Percentiles rank a stretch among this genome's conserved stretches.
Evolutionary conservation across 2,888 invertebrate species (phyloP).

Genomic region (Nezara viridula): DNA sequence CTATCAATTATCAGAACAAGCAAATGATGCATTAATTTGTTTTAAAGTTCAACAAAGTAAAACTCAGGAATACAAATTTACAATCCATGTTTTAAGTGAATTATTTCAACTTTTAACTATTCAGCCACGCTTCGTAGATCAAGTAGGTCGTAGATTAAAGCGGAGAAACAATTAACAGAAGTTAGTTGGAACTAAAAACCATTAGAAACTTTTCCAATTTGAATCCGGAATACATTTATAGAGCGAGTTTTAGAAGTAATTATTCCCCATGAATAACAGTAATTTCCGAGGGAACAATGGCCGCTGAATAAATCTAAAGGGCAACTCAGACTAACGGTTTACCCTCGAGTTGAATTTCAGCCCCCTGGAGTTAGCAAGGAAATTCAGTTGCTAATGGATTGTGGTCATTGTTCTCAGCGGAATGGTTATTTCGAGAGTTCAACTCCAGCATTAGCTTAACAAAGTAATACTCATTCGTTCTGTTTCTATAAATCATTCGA

Average conservation of each 20-base stretch:
- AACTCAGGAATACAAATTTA: neutral
- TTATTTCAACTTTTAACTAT: neutral
- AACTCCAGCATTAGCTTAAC: neutral
- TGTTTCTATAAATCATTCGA: no score
- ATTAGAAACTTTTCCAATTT: slow-evolving; percentile 44
- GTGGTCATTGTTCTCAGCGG: neutral
- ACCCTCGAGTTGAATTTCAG: neutral
- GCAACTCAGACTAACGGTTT: neutral
- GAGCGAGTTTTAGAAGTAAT: slow-evolving; percentile 45
- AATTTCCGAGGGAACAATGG: slow-evolving; percentile 2
- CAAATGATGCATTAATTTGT: no score
- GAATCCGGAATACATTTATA: slow-evolving; percentile 37
- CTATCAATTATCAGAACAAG: no score
- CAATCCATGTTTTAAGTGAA: neutral
- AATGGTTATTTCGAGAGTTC: neutral
- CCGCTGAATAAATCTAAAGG: slow-evolving; percentile 2
- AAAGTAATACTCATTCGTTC: neutral
- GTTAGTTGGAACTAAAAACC: neutral
- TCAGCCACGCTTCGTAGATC: neutral
- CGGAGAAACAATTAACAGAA: slow-evolving; percentile 34
- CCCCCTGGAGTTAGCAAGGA: neutral
- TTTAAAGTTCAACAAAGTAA: no score
- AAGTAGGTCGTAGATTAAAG: neutral
- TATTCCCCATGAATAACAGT: slow-evolving; percentile 32
- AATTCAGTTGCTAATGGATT: neutral